Conservation (phyloP, 2,113 vertebrate species). For the Carettochelys insculpta region DNA sequence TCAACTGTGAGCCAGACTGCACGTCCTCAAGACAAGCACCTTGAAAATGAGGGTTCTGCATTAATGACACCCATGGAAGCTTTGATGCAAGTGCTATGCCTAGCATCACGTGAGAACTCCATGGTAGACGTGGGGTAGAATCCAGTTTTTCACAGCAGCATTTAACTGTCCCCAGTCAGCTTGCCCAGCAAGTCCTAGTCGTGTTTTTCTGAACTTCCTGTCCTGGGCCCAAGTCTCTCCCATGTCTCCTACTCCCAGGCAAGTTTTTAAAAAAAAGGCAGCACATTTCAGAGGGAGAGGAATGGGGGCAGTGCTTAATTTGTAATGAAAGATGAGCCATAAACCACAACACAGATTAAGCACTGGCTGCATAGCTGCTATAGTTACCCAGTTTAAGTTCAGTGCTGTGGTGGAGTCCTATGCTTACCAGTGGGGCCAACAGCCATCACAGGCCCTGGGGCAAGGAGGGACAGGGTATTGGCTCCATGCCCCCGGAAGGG, state of each 20-base stretch:
- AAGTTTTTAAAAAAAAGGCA: neutral
- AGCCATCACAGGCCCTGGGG: too few species aligned
- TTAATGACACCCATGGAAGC: neutral
- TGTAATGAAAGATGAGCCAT: too few species aligned
- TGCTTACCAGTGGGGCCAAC: too few species aligned
- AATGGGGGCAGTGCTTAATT: too few species aligned
- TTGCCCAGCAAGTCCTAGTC: neutral
- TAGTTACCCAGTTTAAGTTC: neutral
- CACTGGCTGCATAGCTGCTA: too few species aligned
- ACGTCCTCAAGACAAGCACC: neutral
- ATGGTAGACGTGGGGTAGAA: neutral
- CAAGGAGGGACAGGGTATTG: too few species aligned
- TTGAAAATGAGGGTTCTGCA: fast-evolving
- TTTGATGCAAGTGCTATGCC: neutral
- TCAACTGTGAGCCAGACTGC: neutral
- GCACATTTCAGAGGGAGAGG: too few species aligned
- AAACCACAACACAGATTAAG: too few species aligned
- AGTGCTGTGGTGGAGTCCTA: neutral
- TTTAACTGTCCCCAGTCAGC: neutral
- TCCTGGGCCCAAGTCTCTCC: neutral
- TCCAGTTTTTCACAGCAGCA: neutral
- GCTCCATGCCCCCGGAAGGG: too few species aligned
- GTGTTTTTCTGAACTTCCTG: neutral
- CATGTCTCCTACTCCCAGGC: neutral
- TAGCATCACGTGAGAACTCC: neutral